Conservation (phyloP, 2,888 invertebrate genomes). For the Nomada lathburiana region DNA sequence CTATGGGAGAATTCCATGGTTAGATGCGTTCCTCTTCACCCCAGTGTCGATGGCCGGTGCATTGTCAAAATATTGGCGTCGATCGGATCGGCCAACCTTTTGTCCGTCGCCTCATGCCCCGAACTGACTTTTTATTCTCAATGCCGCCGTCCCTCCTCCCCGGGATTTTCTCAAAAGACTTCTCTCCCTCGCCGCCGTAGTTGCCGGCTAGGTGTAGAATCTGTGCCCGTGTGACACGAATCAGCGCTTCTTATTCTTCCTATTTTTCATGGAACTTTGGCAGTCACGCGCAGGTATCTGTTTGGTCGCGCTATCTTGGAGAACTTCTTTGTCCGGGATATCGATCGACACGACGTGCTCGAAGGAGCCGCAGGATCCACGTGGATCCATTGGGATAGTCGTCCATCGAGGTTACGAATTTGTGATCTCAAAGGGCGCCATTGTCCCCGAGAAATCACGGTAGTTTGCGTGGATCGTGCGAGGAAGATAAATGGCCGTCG, state of each 20-base stretch:
- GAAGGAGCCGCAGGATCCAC: constrained; percentile 12
- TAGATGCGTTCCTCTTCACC: constrained; percentile 56
- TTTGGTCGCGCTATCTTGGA: constrained; percentile 26
- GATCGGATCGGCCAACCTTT: constrained; percentile 77
- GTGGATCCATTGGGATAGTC: constrained; percentile 2
- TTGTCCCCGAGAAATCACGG: constrained; percentile 15
- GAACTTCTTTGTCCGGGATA: constrained; percentile 18
- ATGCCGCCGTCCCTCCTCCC: constrained; percentile 44
- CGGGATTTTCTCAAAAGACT: constrained; percentile 61
- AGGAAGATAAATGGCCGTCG: constrained; percentile 45
- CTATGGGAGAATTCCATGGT: constrained; percentile 67
- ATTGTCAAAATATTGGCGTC: constrained; percentile 84
- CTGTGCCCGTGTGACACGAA: neutral
- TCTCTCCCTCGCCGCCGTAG: neutral
- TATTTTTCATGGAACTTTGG: neutral
- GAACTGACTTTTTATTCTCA: constrained; percentile 75
- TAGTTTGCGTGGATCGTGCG: constrained; percentile 21
- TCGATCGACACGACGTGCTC: constrained; percentile 41
- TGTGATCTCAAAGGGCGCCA: constrained; percentile 34
- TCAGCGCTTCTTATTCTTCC: neutral
- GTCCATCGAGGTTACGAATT: constrained; percentile 20
- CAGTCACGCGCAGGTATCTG: constrained; percentile 7
- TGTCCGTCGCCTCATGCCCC: constrained; percentile 75
- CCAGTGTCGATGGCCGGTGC: constrained; percentile 77
- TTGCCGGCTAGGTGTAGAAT: neutral